Conservation (phyloP, 2,888 invertebrate species). For the Agrypnus murinus region DNA sequence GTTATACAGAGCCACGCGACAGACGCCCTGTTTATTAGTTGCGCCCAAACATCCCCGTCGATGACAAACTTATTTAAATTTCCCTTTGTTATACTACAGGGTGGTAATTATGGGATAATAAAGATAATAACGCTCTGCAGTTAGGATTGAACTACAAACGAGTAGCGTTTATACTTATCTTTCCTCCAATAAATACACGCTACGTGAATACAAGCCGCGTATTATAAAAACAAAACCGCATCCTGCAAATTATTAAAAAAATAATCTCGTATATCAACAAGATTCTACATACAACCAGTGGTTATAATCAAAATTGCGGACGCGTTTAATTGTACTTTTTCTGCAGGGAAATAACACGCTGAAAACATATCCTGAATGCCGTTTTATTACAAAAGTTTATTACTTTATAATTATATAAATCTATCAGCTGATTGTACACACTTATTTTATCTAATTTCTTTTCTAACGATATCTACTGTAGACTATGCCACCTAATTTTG, state of each 20-base stretch:
- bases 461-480: too few relatives aligned
- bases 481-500: too few relatives aligned
- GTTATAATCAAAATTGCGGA: constrained; percentile 8
- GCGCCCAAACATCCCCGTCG: constrained; percentile 36
- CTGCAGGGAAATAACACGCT: too few relatives aligned
- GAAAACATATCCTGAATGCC: too few relatives aligned
- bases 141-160: constrained; percentile 27
- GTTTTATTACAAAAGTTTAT: too few relatives aligned
- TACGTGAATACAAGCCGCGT: constrained; percentile 19
- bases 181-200: constrained; percentile 23
- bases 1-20: constrained; percentile 49
- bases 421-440: too few relatives aligned
- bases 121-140: constrained; percentile 29
- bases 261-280: constrained; percentile 42
- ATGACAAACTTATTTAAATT: constrained; percentile 49
- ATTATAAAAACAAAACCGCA: constrained; percentile 30
- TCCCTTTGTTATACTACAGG: constrained; percentile 34
- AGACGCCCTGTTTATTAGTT: constrained; percentile 48
- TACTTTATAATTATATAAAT: too few relatives aligned
- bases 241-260: constrained; percentile 42
- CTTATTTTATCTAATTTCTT: too few relatives aligned
- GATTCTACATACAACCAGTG: constrained; percentile 33
- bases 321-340: constrained; percentile 6
- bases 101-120: constrained; percentile 41
- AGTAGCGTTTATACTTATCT: constrained; percentile 26